phyloP scores from a whole-genome alignment of 92 coral and sea anemone genomes.

The Isaurus tuberculatus region DNA sequence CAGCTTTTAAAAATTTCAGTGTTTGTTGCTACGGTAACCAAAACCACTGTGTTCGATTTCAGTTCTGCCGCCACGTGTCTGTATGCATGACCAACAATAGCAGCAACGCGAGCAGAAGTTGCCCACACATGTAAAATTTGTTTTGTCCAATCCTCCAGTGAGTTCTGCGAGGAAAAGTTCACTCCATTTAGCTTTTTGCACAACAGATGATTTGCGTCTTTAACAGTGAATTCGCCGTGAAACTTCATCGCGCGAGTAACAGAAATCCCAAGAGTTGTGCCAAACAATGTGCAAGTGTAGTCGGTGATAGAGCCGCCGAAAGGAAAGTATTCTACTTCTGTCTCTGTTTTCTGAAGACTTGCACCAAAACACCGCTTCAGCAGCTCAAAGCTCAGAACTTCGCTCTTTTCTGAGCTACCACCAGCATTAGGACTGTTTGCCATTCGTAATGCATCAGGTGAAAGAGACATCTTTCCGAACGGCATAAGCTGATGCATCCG shows the following conservation, averaged over 20 bases:
- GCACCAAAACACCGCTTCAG: slow-evolving; percentile 83
- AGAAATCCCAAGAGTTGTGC: slow-evolving; percentile 73
- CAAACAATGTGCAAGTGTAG: slow-evolving; percentile 79
- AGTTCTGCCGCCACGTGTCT: slow-evolving; percentile 50
- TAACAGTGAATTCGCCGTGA: slow-evolving; percentile 75
- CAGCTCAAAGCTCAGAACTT: slow-evolving; percentile 80
- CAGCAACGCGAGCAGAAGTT: slow-evolving; percentile 56
- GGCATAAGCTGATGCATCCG: slow-evolving; percentile 65
- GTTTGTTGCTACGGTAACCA: slow-evolving; percentile 74
- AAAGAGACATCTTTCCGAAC: slow-evolving; percentile 68
- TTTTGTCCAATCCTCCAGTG: slow-evolving; percentile 81
- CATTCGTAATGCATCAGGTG: slow-evolving; percentile 76
- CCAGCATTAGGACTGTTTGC: slow-evolving; percentile 79
- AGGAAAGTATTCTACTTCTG: slow-evolving; percentile 82
- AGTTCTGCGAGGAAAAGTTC: slow-evolving; percentile 68
- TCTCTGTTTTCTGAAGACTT: slow-evolving; percentile 77
- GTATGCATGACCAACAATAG: slow-evolving; percentile 61
- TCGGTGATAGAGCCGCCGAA: slow-evolving; percentile 83
- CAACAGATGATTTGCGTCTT: slow-evolving; percentile 69
- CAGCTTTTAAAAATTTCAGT: slow-evolving; percentile 71
- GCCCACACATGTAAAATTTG: slow-evolving; percentile 91
- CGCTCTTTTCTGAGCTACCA: slow-evolving; percentile 84
- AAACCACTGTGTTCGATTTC: slow-evolving; percentile 78
- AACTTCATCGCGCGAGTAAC: slow-evolving; percentile 90
- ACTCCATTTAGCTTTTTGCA: slow-evolving; percentile 77